Conservation (phyloP, 2,888 invertebrate genomes). For the Brachypalpus laphriformis region DNA sequence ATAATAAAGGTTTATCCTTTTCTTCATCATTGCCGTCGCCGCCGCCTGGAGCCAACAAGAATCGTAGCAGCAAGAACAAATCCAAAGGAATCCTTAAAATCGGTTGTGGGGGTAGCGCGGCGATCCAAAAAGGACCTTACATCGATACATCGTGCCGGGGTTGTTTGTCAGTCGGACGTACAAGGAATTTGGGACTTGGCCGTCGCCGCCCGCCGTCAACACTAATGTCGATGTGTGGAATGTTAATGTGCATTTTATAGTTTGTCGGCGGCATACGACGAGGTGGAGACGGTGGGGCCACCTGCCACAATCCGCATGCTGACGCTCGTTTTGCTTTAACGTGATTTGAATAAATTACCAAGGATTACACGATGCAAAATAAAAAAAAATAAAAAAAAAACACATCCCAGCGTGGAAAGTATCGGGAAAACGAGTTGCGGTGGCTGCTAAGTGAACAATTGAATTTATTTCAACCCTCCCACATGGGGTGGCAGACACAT, state of each 20-base stretch:
- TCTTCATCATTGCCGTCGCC: slow-evolving; percentile 36
- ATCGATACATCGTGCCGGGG: slow-evolving; percentile 40
- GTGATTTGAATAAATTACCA: slow-evolving; percentile 71
- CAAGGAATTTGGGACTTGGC: slow-evolving; percentile 6
- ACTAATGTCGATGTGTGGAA: slow-evolving; percentile 43
- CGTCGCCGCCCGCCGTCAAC: slow-evolving; percentile 5
- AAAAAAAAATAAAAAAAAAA: background rate
- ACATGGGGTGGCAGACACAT: slow-evolving; percentile 12
- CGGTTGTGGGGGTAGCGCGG: slow-evolving; percentile 1
- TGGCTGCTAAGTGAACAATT: slow-evolving; percentile 63
- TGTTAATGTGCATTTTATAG: slow-evolving; percentile 65
- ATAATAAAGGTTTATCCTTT: slow-evolving; percentile 68
- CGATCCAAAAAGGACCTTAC: slow-evolving; percentile 34
- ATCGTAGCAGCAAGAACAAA: slow-evolving; percentile 11
- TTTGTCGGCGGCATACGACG: slow-evolving; percentile 29
- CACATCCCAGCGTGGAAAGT: background rate
- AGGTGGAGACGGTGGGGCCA: background rate
- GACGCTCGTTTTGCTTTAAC: slow-evolving; percentile 54
- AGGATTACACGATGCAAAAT: slow-evolving; percentile 48
- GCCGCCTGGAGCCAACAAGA: slow-evolving; percentile 29
- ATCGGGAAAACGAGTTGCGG: slow-evolving; percentile 19
- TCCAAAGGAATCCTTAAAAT: slow-evolving; percentile 41
- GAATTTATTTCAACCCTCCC: slow-evolving; percentile 44
- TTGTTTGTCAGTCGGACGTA: slow-evolving; percentile 30
- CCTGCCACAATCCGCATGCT: slow-evolving; percentile 52